phyloP scores from a whole-genome alignment of 2,113 vertebrate genomes.

The Microcebus tavaratra region DNA sequence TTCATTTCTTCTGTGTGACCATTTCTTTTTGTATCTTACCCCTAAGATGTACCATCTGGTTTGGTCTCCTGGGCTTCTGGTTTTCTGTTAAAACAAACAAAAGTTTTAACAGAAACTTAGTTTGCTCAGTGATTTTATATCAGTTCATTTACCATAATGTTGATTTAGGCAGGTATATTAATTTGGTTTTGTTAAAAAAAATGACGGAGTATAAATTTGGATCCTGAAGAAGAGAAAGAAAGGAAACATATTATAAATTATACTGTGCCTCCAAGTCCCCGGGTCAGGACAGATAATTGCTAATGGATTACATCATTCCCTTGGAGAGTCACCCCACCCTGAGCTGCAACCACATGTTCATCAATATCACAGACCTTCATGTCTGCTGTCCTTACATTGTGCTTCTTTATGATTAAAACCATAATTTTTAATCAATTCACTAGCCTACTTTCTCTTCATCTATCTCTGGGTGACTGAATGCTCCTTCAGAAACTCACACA shows the following conservation, averaged over 20 bases:
- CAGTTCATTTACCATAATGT: not conserved
- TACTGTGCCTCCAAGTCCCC: not conserved
- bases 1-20: not conserved
- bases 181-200: conserved; percentile 32
- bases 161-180: not conserved
- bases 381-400: not conserved
- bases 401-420: conserved; percentile 11
- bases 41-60: not conserved
- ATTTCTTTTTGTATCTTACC: not conserved
- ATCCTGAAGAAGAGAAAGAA: not conserved
- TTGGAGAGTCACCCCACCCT: not conserved
- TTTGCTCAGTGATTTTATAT: conserved; percentile 17
- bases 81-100: not conserved
- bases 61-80: not conserved
- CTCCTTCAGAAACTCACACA: not conserved
- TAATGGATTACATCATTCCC: conserved; percentile 25
- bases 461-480: not conserved
- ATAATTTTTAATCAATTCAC: not conserved
- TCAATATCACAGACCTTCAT: not conserved
- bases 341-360: not conserved
- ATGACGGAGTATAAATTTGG: not conserved
- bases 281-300: not conserved
- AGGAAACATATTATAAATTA: not conserved
- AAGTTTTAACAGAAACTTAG: not conserved
- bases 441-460: not conserved